These are phyloP conservation scores for Magallana ariakensis DNA, from an alignment of 1,140 invertebrate genomes.

Conservation along the genomic window DNA sequence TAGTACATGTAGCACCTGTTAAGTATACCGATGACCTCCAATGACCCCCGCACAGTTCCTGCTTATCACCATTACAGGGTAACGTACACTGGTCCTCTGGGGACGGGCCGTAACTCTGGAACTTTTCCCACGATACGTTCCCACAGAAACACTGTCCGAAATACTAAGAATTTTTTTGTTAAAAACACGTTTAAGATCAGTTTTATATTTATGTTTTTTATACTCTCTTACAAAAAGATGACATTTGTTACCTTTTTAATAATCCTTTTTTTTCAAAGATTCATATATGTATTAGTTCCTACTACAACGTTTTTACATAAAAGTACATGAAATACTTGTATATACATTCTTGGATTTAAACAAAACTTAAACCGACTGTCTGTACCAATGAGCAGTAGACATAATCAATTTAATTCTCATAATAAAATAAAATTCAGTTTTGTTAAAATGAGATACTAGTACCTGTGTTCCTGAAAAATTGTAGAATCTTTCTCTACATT, in stretches of 20 bases:
- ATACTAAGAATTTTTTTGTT: neutral
- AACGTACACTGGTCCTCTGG: neutral
- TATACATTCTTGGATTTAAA: neutral
- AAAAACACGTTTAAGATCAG: no score
- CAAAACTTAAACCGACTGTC: neutral
- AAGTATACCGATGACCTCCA: conserved; percentile 39
- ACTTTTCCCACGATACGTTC: neutral
- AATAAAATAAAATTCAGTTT: no score
- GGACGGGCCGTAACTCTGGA: conserved; percentile 7
- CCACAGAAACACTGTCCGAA: conserved; percentile 41
- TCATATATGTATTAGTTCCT: no score
- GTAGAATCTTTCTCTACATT: neutral
- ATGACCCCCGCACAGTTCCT: conserved; percentile 13
- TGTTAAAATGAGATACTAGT: neutral
- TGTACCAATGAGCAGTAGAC: no score
- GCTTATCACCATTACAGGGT: conserved; percentile 12
- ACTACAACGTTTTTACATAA: neutral
- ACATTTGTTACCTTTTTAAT: no score
- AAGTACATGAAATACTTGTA: neutral
- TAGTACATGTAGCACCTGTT: neutral
- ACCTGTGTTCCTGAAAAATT: conserved; percentile 34
- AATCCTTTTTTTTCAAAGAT: no score
- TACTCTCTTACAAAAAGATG: no score
- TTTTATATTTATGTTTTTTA: no score
- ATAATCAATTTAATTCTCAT: no score